Conservation (phyloP, 2,797 vertebrate genomes). For the Smutsia temminckii region DNA sequence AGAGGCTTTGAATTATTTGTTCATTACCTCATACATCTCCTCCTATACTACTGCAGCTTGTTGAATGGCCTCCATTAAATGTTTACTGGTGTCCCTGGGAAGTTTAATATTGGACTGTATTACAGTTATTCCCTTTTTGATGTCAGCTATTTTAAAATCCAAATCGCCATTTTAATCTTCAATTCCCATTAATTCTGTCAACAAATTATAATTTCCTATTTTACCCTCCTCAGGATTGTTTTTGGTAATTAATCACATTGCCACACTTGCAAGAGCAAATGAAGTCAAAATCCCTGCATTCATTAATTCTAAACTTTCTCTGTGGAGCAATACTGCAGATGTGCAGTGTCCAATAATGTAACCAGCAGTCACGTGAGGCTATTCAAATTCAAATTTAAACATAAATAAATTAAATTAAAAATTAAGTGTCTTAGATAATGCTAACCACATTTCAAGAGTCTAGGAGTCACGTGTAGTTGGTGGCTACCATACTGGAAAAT, state of each 20-base stretch:
- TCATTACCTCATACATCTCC: slow-evolving; percentile 92
- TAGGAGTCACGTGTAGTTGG: background rate
- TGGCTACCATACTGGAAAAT: background rate
- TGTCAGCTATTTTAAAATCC: slow-evolving; percentile 95
- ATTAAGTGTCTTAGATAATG: background rate
- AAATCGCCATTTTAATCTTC: slow-evolving; percentile 94
- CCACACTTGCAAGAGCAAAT: slow-evolving; percentile 89
- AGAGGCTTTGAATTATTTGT: slow-evolving; percentile 88
- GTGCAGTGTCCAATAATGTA: background rate
- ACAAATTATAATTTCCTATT: slow-evolving; percentile 89
- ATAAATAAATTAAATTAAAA: background rate
- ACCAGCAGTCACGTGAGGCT: background rate
- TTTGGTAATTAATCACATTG: slow-evolving; percentile 90
- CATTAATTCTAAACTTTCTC: slow-evolving; percentile 92
- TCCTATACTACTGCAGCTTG: slow-evolving; percentile 92
- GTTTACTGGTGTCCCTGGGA: slow-evolving; percentile 90
- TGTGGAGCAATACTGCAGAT: slow-evolving; percentile 91
- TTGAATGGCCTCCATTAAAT: slow-evolving; percentile 94
- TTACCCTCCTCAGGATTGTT: slow-evolving; percentile 84
- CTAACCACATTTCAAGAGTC: background rate
- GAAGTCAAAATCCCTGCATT: slow-evolving; percentile 92
- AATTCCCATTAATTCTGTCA: slow-evolving; percentile 93
- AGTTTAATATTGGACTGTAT: slow-evolving; percentile 93
- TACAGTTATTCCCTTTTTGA: slow-evolving; percentile 91
- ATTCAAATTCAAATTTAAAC: slow-evolving; percentile 29